Conservation (phyloP, 2,113 vertebrate genomes). For the Spermophilus dauricus region DNA sequence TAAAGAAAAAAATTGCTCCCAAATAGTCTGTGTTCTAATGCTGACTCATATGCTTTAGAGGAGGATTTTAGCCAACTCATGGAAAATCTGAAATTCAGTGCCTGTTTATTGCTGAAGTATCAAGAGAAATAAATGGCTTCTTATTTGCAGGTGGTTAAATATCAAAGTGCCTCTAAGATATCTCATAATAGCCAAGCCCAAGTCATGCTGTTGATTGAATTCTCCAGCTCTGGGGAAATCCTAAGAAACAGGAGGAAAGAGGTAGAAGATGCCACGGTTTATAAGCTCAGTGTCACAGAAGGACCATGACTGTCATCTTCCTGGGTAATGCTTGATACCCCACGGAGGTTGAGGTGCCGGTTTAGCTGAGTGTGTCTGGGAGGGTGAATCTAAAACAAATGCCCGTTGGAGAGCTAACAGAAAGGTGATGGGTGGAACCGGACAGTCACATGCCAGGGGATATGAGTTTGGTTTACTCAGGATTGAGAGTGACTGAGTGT, state of each 20-base stretch:
- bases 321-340: background rate
- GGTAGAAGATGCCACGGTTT: constrained; percentile 19
- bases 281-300: background rate
- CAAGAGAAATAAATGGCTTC: background rate
- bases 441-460: background rate
- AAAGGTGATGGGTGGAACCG: background rate
- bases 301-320: background rate
- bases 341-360: background rate
- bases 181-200: constrained; percentile 39
- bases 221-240: background rate
- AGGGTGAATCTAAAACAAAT: constrained; percentile 44
- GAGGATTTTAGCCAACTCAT: background rate
- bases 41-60: background rate
- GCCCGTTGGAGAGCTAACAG: background rate
- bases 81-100: constrained; percentile 31
- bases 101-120: constrained; percentile 1
- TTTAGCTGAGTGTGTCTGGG: background rate
- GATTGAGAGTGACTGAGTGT: background rate
- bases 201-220: constrained; percentile 32
- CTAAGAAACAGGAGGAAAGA: constrained; percentile 22
- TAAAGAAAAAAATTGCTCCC: background rate
- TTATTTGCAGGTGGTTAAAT: constrained; percentile 42
- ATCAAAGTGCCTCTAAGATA: constrained; percentile 40
- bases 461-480: constrained; percentile 4
- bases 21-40: background rate